Evolutionary conservation across 2,888 invertebrate species (phyloP).

Genomic region (Chouioia cunea): DNA sequence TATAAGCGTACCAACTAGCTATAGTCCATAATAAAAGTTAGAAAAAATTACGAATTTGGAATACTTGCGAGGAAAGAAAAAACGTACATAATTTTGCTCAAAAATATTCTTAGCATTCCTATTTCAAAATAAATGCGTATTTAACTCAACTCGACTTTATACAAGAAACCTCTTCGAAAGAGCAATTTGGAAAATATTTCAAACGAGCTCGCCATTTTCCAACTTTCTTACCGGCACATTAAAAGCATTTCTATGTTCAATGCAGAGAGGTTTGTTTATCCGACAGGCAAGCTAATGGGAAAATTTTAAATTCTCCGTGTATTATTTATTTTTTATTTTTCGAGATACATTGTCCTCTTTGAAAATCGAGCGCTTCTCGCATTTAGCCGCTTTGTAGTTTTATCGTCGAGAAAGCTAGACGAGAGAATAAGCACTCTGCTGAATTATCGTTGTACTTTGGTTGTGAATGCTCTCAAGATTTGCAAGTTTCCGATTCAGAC

Average conservation of each 20-base stretch:
- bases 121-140: background rate
- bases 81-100: no score
- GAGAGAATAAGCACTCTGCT: background rate
- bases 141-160: background rate
- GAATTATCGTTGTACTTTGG: no score
- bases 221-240: conserved; percentile 33
- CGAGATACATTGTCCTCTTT: background rate
- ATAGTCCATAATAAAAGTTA: no score
- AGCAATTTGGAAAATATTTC: conserved; percentile 24
- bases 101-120: no score
- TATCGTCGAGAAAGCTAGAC: background rate
- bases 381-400: no score
- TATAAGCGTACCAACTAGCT: no score
- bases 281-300: conserved; percentile 21
- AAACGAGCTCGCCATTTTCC: background rate
- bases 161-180: background rate
- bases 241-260: conserved; percentile 42
- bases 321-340: conserved; percentile 13
- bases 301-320: conserved; percentile 3
- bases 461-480: no score
- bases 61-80: no score
- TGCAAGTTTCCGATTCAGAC: no score
- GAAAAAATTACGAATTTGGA: no score
- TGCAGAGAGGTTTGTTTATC: conserved; percentile 31
- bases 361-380: background rate